Base-by-base conservation (phyloP, 2,888 invertebrate genomes). In the Torymus auratus region DNA sequence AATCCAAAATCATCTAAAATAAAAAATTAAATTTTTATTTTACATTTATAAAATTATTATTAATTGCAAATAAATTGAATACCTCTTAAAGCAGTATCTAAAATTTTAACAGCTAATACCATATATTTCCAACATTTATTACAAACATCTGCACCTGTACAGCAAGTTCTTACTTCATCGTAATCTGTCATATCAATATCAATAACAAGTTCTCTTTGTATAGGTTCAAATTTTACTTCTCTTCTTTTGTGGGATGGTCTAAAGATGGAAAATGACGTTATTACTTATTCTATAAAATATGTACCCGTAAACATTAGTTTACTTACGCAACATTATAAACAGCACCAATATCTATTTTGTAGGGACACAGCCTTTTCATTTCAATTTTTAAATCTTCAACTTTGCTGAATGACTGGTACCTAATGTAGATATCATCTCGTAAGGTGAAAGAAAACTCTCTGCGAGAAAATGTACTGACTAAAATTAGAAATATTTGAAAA, bases 171-270 rank as follows among this genome's bases (percentile, higher is more conserved):
- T 0, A 99, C 95, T 88, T 98, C 97, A 92, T 99, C 99, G 91
- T 99, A 99, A 91, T 99, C 99, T 56, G 99, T 99, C 93, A 99
- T 96, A 93, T 99, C 99, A 87, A 99, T 99, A 94, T 99, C 99
- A 92, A 99, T 98, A 0, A 99, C 98, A n/a, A 99, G 92, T 92
- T 99, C 99, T 88, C 97, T 96, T 86, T 96, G 94, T n/a, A 94
- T 70, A 0, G 90, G 87, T 41, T 85, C 82, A 78, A 90, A 88
- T 69, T 76, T 76, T 20, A 62, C 14, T 1, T 84, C 84, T 41
- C 82, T 83, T 10, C 86, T 84, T 69, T 76, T 76, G 15, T 86
- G 83, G 61, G 81, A 84, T 20, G 89, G 89, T 5, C 89, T 89
- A 58, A 50, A 82, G 73, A 28, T 20, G 20, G 20, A 20, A 20